Evolutionary conservation across 2,113 vertebrate genomes (phyloP).

Genomic region (Clarias macrocephalus): DNA sequence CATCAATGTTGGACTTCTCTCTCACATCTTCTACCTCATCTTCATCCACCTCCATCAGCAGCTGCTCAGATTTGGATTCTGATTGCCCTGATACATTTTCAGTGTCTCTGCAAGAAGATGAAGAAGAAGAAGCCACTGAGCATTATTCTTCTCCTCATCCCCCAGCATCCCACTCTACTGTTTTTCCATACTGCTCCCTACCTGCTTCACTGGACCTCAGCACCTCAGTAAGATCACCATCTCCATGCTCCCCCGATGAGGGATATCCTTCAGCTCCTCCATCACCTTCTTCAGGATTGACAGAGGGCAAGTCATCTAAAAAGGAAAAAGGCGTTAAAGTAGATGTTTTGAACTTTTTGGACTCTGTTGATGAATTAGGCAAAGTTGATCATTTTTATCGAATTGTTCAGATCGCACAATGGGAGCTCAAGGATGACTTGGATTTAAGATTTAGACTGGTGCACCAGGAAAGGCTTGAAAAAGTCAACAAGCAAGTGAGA

Average conservation of each 20-base stretch:
- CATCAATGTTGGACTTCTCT: slow-evolving; percentile 75
- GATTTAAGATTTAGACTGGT: slow-evolving; percentile 71
- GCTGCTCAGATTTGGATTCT: slow-evolving; percentile 90
- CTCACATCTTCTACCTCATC: slow-evolving; percentile 76
- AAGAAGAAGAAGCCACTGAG: slow-evolving; percentile 53
- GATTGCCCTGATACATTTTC: slow-evolving; percentile 82
- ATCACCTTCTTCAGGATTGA: slow-evolving; percentile 71
- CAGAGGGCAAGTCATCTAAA: slow-evolving; percentile 63
- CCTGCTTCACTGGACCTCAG: slow-evolving; percentile 44
- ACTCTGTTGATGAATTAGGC: slow-evolving; percentile 74
- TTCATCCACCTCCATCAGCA: slow-evolving; percentile 90
- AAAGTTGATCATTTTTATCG: slow-evolving; percentile 78
- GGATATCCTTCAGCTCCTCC: slow-evolving; percentile 74
- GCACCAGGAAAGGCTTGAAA: slow-evolving; percentile 74
- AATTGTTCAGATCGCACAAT: slow-evolving; percentile 73
- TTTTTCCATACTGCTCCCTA: slow-evolving; percentile 56
- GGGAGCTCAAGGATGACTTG: slow-evolving; percentile 73
- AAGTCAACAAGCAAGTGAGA: slow-evolving; percentile 74
- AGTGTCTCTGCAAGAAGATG: slow-evolving; percentile 67
- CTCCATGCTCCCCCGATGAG: slow-evolving; percentile 74
- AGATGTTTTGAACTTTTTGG: slow-evolving; percentile 74
- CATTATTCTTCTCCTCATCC: slow-evolving; percentile 60
- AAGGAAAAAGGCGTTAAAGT: slow-evolving; percentile 60
- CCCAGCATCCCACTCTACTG: slow-evolving; percentile 59
- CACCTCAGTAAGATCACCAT: slow-evolving; percentile 48